Base-by-base conservation (phyloP, 1,140 invertebrate genomes). In the Lerema accius region DNA sequence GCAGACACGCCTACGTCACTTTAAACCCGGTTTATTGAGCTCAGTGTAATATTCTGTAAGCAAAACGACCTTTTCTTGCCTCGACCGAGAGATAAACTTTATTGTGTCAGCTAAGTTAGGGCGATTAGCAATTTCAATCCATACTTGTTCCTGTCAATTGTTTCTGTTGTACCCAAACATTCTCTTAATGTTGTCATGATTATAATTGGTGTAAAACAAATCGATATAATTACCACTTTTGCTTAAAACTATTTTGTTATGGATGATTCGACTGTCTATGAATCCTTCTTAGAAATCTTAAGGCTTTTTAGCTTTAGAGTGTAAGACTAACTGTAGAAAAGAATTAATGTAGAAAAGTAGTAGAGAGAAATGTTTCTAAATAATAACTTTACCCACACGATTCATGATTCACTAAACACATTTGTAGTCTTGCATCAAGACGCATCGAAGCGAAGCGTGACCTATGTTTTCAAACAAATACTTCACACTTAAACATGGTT, bases 401-500 rank as follows among this genome's bases (percentile, higher is more conserved):
- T 23, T 7, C 28, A 32, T 37, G 3, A 9, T 11, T 37, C 0
- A 37, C 35, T 11, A 11, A 49, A 35, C 13, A n/a, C 45, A 11
- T 28, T 11, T 15, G 7, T 35, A 51, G 6, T 39, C 4, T 51
- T 19, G 39, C 51, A 43, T 23, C 19, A 23, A 42, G 13, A 28
- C 42, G 51, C 51, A 55, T 42, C 51, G 11, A 10, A 42, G 51
- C 37, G 11, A 40, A 0, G 13, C 39, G 42, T 56, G 19, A 56
- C 61, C 48, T 59, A 67, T 61, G 56, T 58, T 32, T 48, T 55
- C 40, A 56, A 56, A 56, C 40, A 65, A 37, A 37, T 37, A 37
- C 35, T 37, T 65, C 49, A 62, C 67, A 62, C 50, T 32, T 53
- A 42, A 65, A 70, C 58, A 68, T 53, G 64, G 67, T 62, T 68